Conservation (phyloP, 2,888 invertebrate species). For the Ectemnius continuus region DNA sequence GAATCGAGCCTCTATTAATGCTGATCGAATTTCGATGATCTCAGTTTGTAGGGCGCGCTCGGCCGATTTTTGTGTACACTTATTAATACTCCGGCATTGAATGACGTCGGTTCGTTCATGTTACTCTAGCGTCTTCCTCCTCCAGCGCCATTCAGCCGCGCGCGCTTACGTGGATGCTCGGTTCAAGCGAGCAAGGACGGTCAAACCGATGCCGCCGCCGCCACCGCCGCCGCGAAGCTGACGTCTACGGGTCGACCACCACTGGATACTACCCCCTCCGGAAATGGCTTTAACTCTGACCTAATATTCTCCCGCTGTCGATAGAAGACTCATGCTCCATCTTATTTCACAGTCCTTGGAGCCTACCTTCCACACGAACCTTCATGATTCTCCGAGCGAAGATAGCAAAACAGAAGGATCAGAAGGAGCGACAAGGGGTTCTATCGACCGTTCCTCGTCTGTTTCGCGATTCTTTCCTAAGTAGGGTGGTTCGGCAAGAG, state of each 20-base stretch:
- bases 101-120: too few species aligned
- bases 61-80: not conserved
- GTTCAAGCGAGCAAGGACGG: conserved; percentile 31
- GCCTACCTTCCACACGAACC: too few species aligned
- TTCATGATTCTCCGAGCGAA: not conserved
- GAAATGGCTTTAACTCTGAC: too few species aligned
- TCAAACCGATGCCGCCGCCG: conserved; percentile 14
- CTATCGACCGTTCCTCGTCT: conserved; percentile 70
- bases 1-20: too few species aligned
- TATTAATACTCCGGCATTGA: too few species aligned
- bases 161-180: conserved; percentile 33
- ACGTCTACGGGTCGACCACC: too few species aligned
- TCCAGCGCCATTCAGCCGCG: conserved; percentile 8
- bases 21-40: too few species aligned
- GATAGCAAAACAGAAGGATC: not conserved
- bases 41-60: not conserved
- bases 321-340: too few species aligned
- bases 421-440: conserved; percentile 51
- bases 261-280: too few species aligned
- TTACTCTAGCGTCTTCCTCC: not conserved
- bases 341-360: too few species aligned
- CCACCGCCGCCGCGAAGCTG: conserved; percentile 6
- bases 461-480: conserved; percentile 69
- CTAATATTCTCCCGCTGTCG: too few species aligned
- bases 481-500: conserved; percentile 2